phyloP scores from a whole-genome alignment of 2,113 vertebrate species.

The Misgurnus mizolepis region DNA sequence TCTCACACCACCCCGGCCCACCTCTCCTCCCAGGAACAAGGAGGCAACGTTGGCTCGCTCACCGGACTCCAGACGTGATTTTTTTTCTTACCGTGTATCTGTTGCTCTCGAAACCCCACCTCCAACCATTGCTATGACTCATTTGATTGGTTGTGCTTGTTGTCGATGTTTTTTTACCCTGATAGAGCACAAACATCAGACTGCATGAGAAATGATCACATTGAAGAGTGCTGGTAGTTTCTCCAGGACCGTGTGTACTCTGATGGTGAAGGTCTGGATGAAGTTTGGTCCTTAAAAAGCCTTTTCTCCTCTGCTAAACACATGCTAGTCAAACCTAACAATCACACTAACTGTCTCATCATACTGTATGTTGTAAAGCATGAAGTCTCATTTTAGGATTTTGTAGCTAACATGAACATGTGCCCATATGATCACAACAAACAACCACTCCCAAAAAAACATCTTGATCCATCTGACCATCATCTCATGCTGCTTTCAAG shows the following conservation, averaged over 20 bases:
- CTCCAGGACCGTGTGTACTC: not conserved
- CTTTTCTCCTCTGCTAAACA: constrained; percentile 1
- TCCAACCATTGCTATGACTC: constrained; percentile 18
- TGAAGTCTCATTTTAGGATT: constrained; percentile 22
- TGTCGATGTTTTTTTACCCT: not conserved
- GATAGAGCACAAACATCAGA: not conserved
- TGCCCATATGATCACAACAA: not conserved
- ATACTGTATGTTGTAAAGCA: constrained; percentile 8
- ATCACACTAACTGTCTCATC: not conserved
- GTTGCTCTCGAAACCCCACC: not conserved
- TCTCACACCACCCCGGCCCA: constrained; percentile 55
- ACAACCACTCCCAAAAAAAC: not conserved
- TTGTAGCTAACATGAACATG: not conserved
- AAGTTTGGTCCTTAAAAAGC: constrained; percentile 17
- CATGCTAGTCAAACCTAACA: not conserved
- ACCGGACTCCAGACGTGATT: constrained; percentile 44
- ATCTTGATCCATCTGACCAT: constrained; percentile 15
- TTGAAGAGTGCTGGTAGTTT: not conserved
- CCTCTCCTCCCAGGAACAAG: constrained; percentile 49
- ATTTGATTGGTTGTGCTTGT: constrained; percentile 16
- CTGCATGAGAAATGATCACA: not conserved
- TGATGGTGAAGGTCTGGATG: constrained; percentile 15
- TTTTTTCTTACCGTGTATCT: not conserved
- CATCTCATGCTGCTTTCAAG: constrained; percentile 7
- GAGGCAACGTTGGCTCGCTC: constrained; percentile 47